phyloP scores from a whole-genome alignment of 1,140 invertebrate species.

The Littorina saxatilis region DNA sequence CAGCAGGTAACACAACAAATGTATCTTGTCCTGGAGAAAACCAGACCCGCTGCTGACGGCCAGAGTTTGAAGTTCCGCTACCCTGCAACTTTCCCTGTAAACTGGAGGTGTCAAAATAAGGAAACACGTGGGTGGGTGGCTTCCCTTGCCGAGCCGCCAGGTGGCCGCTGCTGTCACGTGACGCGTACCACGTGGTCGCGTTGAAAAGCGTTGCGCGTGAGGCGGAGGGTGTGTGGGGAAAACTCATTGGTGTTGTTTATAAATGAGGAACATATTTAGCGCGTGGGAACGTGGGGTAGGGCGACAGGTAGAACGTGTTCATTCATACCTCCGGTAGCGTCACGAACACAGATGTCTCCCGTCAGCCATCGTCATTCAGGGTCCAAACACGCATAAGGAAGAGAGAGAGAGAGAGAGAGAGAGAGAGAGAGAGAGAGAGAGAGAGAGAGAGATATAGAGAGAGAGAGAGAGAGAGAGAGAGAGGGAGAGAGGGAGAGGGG shows the following conservation, averaged over 20 bases:
- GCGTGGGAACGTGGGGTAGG: neutral
- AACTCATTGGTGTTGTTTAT: conserved; percentile 9
- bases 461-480: no score
- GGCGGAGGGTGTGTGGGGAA: neutral
- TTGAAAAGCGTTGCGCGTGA: neutral
- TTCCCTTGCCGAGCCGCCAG: conserved; percentile 2
- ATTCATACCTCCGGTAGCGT: no score
- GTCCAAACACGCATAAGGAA: no score
- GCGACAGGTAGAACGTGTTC: neutral
- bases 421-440: no score
- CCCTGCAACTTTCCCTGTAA: neutral
- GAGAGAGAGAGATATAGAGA: no score
- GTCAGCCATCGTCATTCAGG: no score
- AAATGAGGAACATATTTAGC: neutral
- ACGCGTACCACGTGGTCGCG: conserved; percentile 19
- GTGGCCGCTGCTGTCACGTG: conserved; percentile 28
- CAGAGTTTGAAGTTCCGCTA: conserved; percentile 3
- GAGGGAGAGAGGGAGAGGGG: no score
- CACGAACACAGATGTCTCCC: no score
- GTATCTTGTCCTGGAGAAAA: neutral
- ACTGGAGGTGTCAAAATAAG: conserved; percentile 35
- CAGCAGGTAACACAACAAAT: neutral
- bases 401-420: no score
- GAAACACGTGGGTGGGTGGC: conserved; percentile 37
- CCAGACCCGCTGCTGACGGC: conserved; percentile 21